Base-by-base conservation (phyloP, 2,888 invertebrate genomes). In the Eustalomyia histrio region DNA sequence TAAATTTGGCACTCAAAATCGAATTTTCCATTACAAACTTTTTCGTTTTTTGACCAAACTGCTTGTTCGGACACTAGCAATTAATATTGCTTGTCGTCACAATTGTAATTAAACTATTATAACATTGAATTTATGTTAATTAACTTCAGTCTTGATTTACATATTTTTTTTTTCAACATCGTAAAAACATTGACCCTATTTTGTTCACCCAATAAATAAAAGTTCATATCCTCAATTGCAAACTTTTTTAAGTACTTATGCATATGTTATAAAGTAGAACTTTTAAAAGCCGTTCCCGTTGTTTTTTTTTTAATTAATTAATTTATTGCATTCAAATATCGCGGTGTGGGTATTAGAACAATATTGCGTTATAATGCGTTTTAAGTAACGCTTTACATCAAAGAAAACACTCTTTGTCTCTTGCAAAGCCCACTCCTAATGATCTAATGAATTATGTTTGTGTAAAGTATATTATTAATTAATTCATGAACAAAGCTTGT, bases 321-420 rank as follows among this genome's bases (percentile, higher is more conserved):
- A 61, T 61, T 61, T n/a, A 61, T 18, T 33, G 39, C 39, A 61
- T 17, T 9, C 10, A 35, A 29, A 24, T 35, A 33, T 1, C 35
- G 7, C 16, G 16, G n/a, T 33, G 39, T 35, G 61, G 14, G n/a
- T 47, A 47, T 47, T 47, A 47, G 43, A 47, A 47, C 43, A 47
- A n/a, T 7, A 6, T 47, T 47, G 43, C 14, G n/a, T 47, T 47
- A 6, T n/a, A 69, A 50, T 75, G 55, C 12, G n/a, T 55, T 24
- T 18, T 61, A 47, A 33, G 35, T 35, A 17, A 69, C n/a, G 76
- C 55, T 24, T n/a, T 7, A 57, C 50, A 63, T 76, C 76, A 69
- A 63, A 69, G 50, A 9, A 69, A 21, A n/a, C 43, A 2, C 14
- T n/a, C 43, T 43, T 12, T 2, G 1, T 2, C 12, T n/a, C 43